phyloP scores from a whole-genome alignment of 2,797 vertebrate genomes.

The Eremophila alpestris region DNA sequence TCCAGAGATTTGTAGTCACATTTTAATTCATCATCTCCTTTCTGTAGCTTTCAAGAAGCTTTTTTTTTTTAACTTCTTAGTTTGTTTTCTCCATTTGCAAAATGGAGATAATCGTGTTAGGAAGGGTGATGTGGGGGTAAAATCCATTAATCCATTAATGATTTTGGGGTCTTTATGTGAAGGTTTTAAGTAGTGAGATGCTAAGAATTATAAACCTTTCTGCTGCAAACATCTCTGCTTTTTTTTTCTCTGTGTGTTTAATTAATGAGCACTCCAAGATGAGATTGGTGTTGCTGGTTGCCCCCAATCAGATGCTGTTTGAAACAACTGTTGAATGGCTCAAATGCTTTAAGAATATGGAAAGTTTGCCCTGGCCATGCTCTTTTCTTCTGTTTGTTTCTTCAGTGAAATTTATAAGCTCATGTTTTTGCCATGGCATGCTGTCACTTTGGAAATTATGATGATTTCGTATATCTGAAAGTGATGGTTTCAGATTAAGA shows the following conservation, averaged over 20 bases:
- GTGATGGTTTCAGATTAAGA: not conserved
- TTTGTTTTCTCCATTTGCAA: not conserved
- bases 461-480: not conserved
- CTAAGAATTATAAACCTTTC: not conserved
- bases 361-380: not conserved
- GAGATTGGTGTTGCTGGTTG: constrained; percentile 16
- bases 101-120: not conserved
- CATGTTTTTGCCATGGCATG: not conserved
- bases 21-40: not conserved
- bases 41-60: not conserved
- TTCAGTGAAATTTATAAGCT: not conserved
- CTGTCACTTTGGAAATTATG: not conserved
- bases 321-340: constrained; percentile 6
- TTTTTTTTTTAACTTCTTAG: not conserved
- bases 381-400: not conserved
- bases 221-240: not conserved
- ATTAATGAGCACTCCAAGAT: not conserved
- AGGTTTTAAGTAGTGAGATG: not conserved
- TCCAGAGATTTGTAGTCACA: not conserved
- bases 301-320: constrained; percentile 14
- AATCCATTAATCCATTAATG: not conserved
- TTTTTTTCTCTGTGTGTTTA: not conserved
- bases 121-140: not conserved
- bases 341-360: constrained; percentile 10
- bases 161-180: not conserved